Evolutionary conservation across 2,113 vertebrate genomes (phyloP), one percentile per base, ranked within the genome.

Genomic region (Seriola dumerili): DNA sequence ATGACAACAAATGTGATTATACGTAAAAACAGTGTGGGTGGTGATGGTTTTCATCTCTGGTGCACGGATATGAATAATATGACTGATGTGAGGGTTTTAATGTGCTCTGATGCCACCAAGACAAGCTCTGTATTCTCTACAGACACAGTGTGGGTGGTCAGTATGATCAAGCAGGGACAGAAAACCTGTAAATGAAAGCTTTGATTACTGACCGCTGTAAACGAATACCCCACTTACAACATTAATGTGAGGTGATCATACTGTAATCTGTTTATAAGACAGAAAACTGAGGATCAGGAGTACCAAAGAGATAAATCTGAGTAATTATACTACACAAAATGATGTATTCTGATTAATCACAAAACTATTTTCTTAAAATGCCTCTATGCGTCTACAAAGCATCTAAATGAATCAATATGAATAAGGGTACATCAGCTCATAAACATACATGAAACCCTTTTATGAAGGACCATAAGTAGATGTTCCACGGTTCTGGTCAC

Each of bases 11-110:
- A 73, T 69, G 2, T 63, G 70, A 74, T 67, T 12, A 32, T 8
- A 34, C 36, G 25, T 36, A 17, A 32, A 48, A 64, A 58, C 63
- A 55, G 36, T 2, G 63, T 63, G 70, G 76, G 82, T 1, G 54
- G 57, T 21, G 58, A 10, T 23, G 36, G 21, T 83, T 71, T 58
- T 8, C 7, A 38, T 48, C 57, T 55, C 14, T 48, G 44, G n/a
- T n/a, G 17, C 23, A 4, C 36, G 4, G 38, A 69, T 21, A 5
- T 13, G 5, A 42, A 5, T 38, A 8, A 38, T 38, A 5, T 38
- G 38, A 38, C 7, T 2, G 52, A 55, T 55, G 11, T 11, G 52
- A 55, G 10, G 14, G 32, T 40, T 52, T 63, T 25, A 64, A 40
- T 40, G 12, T 29, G 32, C 76, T 29, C 14, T 29, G 50, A 59